Evolutionary conservation across 30 jellyfish, hydroid and myxozoan species (phyloP).

Genomic region (Turritopsis rubra): DNA sequence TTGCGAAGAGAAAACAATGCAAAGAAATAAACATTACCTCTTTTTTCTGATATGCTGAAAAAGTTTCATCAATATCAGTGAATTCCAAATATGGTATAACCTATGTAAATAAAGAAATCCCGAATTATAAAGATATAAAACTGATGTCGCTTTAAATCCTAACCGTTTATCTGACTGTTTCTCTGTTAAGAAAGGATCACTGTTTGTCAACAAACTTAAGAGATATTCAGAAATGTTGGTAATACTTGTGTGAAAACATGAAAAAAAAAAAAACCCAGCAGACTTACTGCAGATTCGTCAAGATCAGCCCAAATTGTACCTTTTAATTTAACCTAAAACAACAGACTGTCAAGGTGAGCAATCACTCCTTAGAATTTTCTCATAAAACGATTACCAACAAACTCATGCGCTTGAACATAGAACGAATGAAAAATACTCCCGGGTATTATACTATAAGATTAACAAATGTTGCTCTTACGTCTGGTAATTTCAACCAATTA

Average conservation of each 20-base stretch:
- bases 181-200: neutral
- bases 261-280: no score
- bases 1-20: no score
- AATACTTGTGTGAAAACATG: neutral
- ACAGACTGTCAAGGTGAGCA: no score
- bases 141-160: neutral
- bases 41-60: constrained; percentile 92
- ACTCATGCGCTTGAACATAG: no score
- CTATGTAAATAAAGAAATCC: constrained; percentile 28
- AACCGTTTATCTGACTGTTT: neutral
- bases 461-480: no score
- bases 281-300: constrained; percentile 74
- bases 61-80: constrained; percentile 72
- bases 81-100: constrained; percentile 72
- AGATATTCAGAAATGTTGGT: neutral
- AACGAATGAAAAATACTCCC: no score
- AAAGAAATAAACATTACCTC: constrained; percentile 85
- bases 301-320: constrained; percentile 93
- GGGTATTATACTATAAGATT: no score
- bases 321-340: constrained; percentile 67
- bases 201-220: neutral
- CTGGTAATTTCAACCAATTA: constrained; percentile 96
- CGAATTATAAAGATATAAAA: neutral
- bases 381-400: no score
- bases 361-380: no score